Conservation (phyloP, 2,797 vertebrate species). For the Acanthopagrus latus region DNA sequence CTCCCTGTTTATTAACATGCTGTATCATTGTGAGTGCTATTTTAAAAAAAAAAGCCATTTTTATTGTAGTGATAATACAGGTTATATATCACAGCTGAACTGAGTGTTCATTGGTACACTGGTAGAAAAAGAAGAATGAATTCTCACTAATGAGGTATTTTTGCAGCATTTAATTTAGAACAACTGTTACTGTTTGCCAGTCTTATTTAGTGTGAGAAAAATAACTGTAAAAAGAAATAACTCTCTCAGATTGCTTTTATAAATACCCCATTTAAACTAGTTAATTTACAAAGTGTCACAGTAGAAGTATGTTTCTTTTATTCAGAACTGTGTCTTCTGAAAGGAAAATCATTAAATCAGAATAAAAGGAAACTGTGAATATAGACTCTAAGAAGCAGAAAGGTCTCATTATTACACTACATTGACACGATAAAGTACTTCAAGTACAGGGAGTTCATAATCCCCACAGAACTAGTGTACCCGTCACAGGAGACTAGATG, state of each 20-base stretch:
- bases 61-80: background rate
- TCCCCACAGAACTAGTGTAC: background rate
- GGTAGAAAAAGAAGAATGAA: background rate
- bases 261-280: slow-evolving; percentile 32
- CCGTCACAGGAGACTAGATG: background rate
- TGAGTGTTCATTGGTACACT: slow-evolving; percentile 1
- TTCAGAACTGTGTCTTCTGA: slow-evolving; percentile 1
- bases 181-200: slow-evolving; percentile 16
- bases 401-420: background rate
- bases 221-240: slow-evolving; percentile 19
- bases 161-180: slow-evolving; percentile 18
- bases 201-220: slow-evolving; percentile 23
- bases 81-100: slow-evolving; percentile 5
- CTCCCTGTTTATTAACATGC: background rate
- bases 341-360: slow-evolving; percentile 30
- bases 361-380: slow-evolving; percentile 24
- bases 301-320: background rate
- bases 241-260: slow-evolving; percentile 27
- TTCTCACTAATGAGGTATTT: slow-evolving; percentile 21
- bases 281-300: slow-evolving; percentile 24
- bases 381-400: slow-evolving; percentile 7
- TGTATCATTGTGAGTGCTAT: background rate
- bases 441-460: background rate
- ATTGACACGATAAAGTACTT: background rate
- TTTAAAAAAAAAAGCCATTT: background rate